phyloP scores from a whole-genome alignment of 2,113 vertebrate genomes.

The Pogona vitticeps region DNA sequence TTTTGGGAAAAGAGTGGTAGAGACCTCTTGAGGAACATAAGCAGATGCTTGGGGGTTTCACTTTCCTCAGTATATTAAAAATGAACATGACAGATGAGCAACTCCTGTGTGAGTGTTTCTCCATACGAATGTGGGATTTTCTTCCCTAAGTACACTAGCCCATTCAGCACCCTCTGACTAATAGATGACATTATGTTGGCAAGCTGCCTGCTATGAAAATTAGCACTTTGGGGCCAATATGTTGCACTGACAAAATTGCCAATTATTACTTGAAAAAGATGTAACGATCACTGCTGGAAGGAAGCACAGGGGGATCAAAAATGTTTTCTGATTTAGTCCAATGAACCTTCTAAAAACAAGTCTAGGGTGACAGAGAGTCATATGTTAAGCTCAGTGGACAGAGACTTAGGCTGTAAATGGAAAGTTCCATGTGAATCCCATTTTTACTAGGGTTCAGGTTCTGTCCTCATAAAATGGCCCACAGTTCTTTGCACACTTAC shows the following conservation, averaged over 20 bases:
- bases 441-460: background rate
- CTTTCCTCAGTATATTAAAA: background rate
- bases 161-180: constrained; percentile 24
- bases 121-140: constrained; percentile 17
- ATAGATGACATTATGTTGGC: background rate
- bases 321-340: background rate
- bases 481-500: background rate
- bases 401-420: background rate
- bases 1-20: background rate
- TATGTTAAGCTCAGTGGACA: background rate
- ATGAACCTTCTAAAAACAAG: constrained; percentile 3
- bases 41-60: background rate
- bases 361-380: background rate
- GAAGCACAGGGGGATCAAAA: constrained; percentile 2
- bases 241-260: constrained; percentile 12
- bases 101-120: background rate
- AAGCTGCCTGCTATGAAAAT: constrained; percentile 4
- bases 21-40: constrained; percentile 1
- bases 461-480: background rate
- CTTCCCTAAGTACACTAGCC: background rate
- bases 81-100: background rate
- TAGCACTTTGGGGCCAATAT: background rate
- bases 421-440: background rate
- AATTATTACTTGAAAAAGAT: background rate
- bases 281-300: background rate